Base-by-base conservation (phyloP, 1,140 invertebrate genomes). In the Drosophila littoralis region DNA sequence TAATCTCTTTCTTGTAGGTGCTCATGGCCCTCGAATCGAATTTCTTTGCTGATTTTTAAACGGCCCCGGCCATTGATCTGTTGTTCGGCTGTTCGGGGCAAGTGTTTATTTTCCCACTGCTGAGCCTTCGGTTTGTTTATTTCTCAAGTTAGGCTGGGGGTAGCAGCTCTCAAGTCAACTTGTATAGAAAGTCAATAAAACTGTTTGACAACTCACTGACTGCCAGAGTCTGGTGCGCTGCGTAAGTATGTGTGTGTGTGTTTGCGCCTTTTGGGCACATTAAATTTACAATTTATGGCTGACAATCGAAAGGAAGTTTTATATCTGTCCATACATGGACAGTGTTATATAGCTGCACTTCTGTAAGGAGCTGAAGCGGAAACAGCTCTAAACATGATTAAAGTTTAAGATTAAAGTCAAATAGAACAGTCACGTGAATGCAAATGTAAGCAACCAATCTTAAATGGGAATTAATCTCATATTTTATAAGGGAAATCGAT, bases 101-200 rank as follows among this genome's bases (percentile, higher is more conserved):
- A 77, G 68, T 83, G 77, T 77, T 83, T 77, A 70, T 66, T 77
- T 83, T 84, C 72, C 77, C 72, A 79, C 67, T 79, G 75, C 66
- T 63, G 55, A 10, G 63, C 51, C 60, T 46, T 42, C 17, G 52
- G 43, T 75, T 72, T 79, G 79, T 77, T 65, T 73, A 68, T 68
- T 74, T 81, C 40, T 64, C 54, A 54, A 52, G 36, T 42, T 38
- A 43, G 9, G 12, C 7, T 2, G 15, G 12, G 40, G 33, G n/a
- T 36, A 32, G 12, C 4, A 15, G 7, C 35, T 57, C 36, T 36
- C 45, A 78, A 59, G 67, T 75, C 63, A 43, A 83, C 65, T 83
- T 84, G 59, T 77, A 77, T 64, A 64, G 73, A 84, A 77, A 84
- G 81, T 84, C 81, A 84, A 84, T 84, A 77, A 80, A 80, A 80